phyloP scores from a whole-genome alignment of 2,113 vertebrate species.

The Chaetodon trifascialis region DNA sequence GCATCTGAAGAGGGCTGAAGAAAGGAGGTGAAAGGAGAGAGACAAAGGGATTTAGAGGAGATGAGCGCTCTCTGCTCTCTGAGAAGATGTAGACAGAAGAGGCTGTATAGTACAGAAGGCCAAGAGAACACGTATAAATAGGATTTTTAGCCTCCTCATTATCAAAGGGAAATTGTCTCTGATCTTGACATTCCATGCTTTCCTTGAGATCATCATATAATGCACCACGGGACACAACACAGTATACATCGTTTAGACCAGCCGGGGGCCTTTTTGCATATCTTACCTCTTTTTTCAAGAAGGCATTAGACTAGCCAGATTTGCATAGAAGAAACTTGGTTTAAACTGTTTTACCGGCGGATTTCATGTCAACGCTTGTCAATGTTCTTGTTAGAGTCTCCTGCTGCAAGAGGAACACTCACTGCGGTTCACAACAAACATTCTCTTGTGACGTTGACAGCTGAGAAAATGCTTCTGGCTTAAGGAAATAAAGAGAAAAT shows the following conservation, averaged over 20 bases:
- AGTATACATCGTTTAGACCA: background rate
- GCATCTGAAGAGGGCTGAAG: conserved; percentile 36
- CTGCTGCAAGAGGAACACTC: background rate
- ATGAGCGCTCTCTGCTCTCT: conserved; percentile 24
- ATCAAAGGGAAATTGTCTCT: conserved; percentile 10
- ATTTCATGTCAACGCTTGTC: background rate
- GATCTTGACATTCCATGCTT: conserved; percentile 2
- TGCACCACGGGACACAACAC: background rate
- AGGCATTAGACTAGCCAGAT: background rate
- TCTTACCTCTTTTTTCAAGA: background rate
- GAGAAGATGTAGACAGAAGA: conserved; percentile 21
- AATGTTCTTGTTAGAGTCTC: background rate
- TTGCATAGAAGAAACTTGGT: background rate
- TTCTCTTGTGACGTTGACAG: background rate
- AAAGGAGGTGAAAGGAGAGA: conserved; percentile 39
- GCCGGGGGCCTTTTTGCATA: background rate
- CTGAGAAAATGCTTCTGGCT: background rate
- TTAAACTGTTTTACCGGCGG: background rate
- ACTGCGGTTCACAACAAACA: background rate
- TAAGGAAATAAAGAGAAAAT: background rate
- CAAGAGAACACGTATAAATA: conserved; percentile 22
- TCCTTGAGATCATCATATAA: background rate
- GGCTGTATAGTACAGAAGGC: background rate
- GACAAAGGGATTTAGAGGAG: conserved; percentile 52
- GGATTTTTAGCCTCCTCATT: background rate